phyloP scores from a whole-genome alignment of 2,888 invertebrate genomes.

The Drosophila merina region DNA sequence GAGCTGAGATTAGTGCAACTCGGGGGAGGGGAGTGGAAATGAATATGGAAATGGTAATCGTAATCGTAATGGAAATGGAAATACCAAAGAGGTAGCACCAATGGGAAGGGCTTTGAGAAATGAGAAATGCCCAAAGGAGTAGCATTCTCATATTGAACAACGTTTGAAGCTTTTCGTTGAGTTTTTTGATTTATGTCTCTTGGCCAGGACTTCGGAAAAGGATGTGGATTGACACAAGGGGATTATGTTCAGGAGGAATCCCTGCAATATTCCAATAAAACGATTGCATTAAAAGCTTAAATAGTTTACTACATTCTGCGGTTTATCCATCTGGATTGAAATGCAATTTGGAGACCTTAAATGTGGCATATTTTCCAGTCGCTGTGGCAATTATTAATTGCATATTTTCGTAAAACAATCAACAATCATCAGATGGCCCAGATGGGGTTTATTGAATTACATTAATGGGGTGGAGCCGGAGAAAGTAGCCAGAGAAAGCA shows the following conservation, averaged over 20 bases:
- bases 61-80: background rate
- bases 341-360: too few relatives aligned
- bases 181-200: conserved; percentile 53
- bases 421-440: conserved; percentile 34
- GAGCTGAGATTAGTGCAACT: conserved; percentile 58
- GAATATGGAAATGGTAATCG: too few relatives aligned
- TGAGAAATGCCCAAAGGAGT: conserved; percentile 12
- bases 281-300: too few relatives aligned
- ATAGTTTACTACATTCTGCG: too few relatives aligned
- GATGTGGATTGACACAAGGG: conserved; percentile 20
- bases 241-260: background rate
- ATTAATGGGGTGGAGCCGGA: conserved; percentile 14
- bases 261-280: too few relatives aligned
- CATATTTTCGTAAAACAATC: conserved; percentile 21
- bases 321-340: too few relatives aligned
- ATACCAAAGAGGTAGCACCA: background rate
- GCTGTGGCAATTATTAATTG: conserved; percentile 24
- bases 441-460: conserved; percentile 39
- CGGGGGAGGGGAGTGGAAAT: background rate
- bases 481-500: background rate
- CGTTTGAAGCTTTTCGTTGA: conserved; percentile 58
- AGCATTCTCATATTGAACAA: conserved; percentile 56
- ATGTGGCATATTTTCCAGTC: background rate
- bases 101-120: conserved; percentile 7
- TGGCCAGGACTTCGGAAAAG: conserved; percentile 11